phyloP scores from a whole-genome alignment of 2,113 vertebrate species.

The Onychostoma macrolepis region DNA sequence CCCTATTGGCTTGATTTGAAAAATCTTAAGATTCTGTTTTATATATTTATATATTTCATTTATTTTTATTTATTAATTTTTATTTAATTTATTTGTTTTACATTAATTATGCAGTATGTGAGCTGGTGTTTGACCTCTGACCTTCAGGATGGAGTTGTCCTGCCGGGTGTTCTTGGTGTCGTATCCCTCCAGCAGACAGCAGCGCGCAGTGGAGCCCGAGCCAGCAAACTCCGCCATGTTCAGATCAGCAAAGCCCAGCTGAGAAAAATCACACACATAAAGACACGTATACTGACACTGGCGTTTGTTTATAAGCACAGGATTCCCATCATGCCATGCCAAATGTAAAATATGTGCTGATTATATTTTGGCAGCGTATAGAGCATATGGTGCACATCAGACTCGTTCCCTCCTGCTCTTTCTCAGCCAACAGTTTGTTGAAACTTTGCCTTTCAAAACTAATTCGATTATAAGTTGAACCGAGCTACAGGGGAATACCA shows the following conservation, averaged over 20 bases:
- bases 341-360: background rate
- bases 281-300: background rate
- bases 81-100: too few relatives aligned
- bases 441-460: background rate
- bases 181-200: constrained; percentile 95
- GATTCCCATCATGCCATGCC: background rate
- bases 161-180: constrained; percentile 97
- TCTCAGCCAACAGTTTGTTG: background rate
- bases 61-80: too few relatives aligned
- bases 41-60: too few relatives aligned
- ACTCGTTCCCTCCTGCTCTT: background rate
- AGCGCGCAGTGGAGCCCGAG: constrained; percentile 91
- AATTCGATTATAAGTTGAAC: background rate
- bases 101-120: background rate
- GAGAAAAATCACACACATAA: constrained; percentile 40
- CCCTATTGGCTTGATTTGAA: too few relatives aligned
- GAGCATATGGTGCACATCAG: background rate
- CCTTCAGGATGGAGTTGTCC: constrained; percentile 99
- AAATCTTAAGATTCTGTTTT: too few relatives aligned
- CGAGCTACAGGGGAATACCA: background rate
- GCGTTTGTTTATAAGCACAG: background rate
- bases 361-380: background rate
- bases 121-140: constrained; percentile 51
- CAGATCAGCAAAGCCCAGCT: constrained; percentile 96
- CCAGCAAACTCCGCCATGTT: constrained; percentile 97